Evolutionary conservation across 2,797 vertebrate species (phyloP), one percentile per base, ranked within the genome.

Genomic region (Adelosebastes latens): DNA sequence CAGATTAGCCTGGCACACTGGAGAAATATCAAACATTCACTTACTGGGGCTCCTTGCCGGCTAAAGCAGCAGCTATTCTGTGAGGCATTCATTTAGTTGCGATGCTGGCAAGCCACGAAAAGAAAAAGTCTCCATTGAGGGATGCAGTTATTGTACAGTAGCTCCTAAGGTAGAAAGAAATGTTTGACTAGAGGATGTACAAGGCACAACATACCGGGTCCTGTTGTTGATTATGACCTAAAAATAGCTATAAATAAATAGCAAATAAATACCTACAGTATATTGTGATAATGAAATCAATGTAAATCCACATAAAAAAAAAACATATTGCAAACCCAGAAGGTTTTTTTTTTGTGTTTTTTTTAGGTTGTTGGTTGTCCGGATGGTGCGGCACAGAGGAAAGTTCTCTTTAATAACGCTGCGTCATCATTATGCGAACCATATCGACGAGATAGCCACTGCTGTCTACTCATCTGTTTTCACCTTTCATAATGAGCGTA

Each of bases 1-100:
- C 91, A 94, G 93, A 95, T 95, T 94, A 95, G 93, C 87, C 90
- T 93, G 92, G 93, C 93, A 94, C 91, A 90, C 88, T 87, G 89
- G 91, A 92, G 90, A 93, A 93, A 93, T 93, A 93, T 93, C 90
- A 93, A 93, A 94, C 91, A 93, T 92, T 94, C 88, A 93, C 93
- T 92, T 90, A 93, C 89, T 79, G 87, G 71, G 85, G 90, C 87
- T 91, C 66, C 88, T 90, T 80, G 59, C 85, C 71, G 90, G 89
- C 84, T 86, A 84, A 82, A 80, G 82, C 82, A 77, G 84, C 83
- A 78, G 85, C 83, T 78, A 74, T 83, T 93, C 88, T 85, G 79
- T 14, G 39, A 88, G 90, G 82, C 85, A 80, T 93, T 92, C 77
- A 80, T 90, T 92, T 91, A 87, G 88, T 83, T 58, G 74, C 8